These are phyloP conservation scores for Parascotia fuliginaria DNA, from an alignment of 2,888 invertebrate species.

Conservation along the genomic window DNA sequence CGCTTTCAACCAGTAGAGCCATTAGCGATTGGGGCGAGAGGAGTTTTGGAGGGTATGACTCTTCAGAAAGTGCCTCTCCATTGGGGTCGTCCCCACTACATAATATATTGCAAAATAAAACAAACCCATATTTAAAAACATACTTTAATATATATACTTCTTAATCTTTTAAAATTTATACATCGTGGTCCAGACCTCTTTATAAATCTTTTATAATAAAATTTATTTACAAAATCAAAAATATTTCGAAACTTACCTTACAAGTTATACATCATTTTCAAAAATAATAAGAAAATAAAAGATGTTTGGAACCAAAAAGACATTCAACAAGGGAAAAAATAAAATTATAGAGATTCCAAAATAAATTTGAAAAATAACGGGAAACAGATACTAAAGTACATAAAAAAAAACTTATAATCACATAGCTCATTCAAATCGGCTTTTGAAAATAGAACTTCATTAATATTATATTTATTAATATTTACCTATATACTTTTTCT, in stretches of 20 bases:
- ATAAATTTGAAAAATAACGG: conserved; percentile 7
- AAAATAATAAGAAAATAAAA: conserved; percentile 31
- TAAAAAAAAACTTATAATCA: too few relatives aligned
- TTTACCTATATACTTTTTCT: too few relatives aligned
- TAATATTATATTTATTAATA: too few relatives aligned
- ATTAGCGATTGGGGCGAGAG: too few relatives aligned
- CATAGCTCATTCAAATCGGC: too few relatives aligned
- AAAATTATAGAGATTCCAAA: conserved; percentile 32
- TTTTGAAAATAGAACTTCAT: too few relatives aligned
- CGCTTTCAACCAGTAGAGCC: too few relatives aligned
- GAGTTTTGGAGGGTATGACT: too few relatives aligned
- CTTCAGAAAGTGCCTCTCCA: too few relatives aligned
- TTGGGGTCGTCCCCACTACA: too few relatives aligned
- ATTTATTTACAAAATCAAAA: conserved; percentile 45
- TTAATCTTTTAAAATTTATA: conserved; percentile 34
- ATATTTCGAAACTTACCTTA: conserved; percentile 38
- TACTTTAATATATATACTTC: conserved; percentile 34
- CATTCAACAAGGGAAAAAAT: conserved; percentile 27
- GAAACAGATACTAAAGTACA: not conserved
- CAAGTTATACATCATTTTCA: conserved; percentile 23
- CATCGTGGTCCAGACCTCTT: conserved; percentile 46
- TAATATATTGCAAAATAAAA: not conserved
- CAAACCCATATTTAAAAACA: conserved; percentile 19
- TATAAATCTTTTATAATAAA: conserved; percentile 23
- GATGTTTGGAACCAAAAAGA: conserved; percentile 26